Evolutionary conservation across 1,140 invertebrate genomes (phyloP), one percentile per base, ranked within the genome.

Genomic region (Ceratina japonica): DNA sequence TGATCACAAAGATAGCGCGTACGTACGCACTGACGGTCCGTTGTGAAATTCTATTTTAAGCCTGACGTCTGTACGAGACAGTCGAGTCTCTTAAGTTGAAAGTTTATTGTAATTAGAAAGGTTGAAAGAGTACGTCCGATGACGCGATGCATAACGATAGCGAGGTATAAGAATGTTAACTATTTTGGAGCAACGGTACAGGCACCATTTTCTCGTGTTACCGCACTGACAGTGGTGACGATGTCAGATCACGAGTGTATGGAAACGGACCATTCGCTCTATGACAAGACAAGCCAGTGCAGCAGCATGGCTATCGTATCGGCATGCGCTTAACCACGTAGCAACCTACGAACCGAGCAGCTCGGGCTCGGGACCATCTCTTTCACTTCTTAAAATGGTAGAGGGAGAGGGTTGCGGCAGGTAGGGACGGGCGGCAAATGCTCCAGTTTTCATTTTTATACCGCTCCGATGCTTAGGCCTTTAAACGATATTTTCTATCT

Each of bases 321-420:
- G 86, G 83, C 78, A 87, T 87, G 85, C 76, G 73, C 66, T 63
- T 79, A 86, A 86, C 78, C 79, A 77, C 77, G 79, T 86, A 84
- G 82, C 84, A 86, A 87, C 81, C 75, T 82, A 86, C 81, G 86
- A 87, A 86, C 75, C 77, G 77, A 75, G 56, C 66, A 81, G 79
- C 83, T 81, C 66, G 76, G 79, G 79, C 80, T n/a, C 66, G 76
- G 79, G 79, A 78, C 64, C 87, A 88, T 88, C 87, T 88, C 87
- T 88, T 88, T 88, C 87, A 87, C 87, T 83, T 88, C 85, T 87
- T 76, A 86, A 88, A 88, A 88, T 79, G 83, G 65, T 74, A 78
- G 72, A 52, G 61, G 69, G 73, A 54, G 56, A 73, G 72, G 64
- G 75, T 58, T 62, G 65, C 78, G 75, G 75, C 81, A 81, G 66